phyloP scores from a whole-genome alignment of 2,797 vertebrate genomes.

The Pseudocheirus occidentalis region DNA sequence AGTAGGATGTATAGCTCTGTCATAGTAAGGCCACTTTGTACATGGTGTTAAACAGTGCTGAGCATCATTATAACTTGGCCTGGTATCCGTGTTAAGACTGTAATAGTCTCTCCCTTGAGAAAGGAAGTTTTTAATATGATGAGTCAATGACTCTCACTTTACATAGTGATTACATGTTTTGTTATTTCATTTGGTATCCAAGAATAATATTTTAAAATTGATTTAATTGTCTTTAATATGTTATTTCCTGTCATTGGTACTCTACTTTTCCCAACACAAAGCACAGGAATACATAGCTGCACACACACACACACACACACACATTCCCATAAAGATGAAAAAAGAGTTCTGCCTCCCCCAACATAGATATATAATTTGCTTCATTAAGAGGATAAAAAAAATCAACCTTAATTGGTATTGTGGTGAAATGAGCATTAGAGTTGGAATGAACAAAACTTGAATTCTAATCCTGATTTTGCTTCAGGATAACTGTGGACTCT shows the following conservation, averaged over 20 bases:
- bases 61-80: not conserved
- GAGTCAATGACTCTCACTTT: not conserved
- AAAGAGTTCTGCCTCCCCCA: not conserved
- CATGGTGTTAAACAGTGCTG: not conserved
- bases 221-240: not conserved
- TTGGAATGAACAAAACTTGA: not conserved
- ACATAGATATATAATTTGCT: not conserved
- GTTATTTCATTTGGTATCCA: not conserved
- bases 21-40: not conserved
- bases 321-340: not conserved
- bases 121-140: not conserved
- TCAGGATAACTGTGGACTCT: not conserved
- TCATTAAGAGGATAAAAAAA: not conserved
- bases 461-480: not conserved
- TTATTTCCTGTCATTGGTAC: not conserved
- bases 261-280: not conserved
- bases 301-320: not conserved
- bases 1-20: not conserved
- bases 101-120: not conserved
- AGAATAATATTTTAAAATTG: not conserved
- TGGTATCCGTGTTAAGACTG: not conserved
- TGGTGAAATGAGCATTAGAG: not conserved
- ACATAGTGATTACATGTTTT: not conserved
- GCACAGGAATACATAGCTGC: not conserved
- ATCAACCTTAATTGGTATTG: not conserved